Percentiles rank a stretch among this genome's conserved stretches.
Conservation (phyloP, 1,140 invertebrate genomes). For the Odontomachus brunneus region DNA sequence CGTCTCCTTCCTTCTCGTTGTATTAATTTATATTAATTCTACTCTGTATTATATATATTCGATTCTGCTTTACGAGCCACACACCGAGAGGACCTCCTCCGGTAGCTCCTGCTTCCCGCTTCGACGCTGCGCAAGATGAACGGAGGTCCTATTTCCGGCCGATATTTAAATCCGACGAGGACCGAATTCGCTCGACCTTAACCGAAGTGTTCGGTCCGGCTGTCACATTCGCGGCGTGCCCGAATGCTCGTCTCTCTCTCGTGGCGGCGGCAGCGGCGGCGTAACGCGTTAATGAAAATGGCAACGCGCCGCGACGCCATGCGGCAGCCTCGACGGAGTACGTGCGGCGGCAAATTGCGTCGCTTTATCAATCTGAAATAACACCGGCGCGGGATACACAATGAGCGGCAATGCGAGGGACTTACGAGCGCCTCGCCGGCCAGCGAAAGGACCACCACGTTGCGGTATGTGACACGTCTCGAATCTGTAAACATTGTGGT, state of each 20-base stretch:
- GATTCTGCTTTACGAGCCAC: constrained; percentile 23
- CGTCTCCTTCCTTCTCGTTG: not conserved
- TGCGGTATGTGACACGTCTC: constrained; percentile 29
- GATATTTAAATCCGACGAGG: constrained; percentile 58
- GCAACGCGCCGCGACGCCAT: constrained; percentile 44
- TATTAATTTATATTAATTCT: constrained; percentile 9
- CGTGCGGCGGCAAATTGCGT: constrained; percentile 23
- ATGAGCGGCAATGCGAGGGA: constrained; percentile 5
- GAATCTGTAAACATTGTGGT: constrained; percentile 14
- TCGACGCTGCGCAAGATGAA: constrained; percentile 49
- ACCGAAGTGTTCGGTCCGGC: constrained; percentile 57
- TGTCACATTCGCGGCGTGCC: constrained; percentile 57
- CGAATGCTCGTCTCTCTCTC: constrained; percentile 52
- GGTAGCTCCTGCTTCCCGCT: not conserved
- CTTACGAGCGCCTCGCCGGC: not conserved
- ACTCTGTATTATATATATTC: not conserved
- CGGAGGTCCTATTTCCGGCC: constrained; percentile 55
- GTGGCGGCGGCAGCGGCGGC: constrained; percentile 32
- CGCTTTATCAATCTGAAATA: constrained; percentile 57
- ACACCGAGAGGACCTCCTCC: constrained; percentile 27
- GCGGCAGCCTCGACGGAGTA: constrained; percentile 20
- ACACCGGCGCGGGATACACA: constrained; percentile 24
- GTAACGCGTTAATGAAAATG: constrained; percentile 58
- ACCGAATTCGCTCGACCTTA: constrained; percentile 58
- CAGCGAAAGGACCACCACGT: constrained; percentile 25